Conservation (phyloP, 2,797 vertebrate genomes). For the Selene dorsalis region DNA sequence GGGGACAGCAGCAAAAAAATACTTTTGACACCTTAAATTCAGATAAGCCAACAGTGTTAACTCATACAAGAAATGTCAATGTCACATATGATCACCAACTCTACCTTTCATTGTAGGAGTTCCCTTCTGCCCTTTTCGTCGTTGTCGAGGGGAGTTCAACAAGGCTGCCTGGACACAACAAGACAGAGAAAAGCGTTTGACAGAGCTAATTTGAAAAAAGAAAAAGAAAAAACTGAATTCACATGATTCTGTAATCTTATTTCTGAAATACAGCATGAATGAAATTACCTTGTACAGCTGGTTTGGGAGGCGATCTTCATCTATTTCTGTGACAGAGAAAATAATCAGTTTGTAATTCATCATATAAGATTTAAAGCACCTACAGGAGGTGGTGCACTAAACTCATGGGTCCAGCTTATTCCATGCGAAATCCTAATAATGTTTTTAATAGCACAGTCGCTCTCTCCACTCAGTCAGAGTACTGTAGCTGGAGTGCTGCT, state of each 20-base stretch:
- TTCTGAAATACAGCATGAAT: conserved; percentile 11
- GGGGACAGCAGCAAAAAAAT: neutral
- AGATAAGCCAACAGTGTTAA: neutral
- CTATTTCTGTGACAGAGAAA: conserved; percentile 85
- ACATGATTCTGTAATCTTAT: conserved; percentile 14
- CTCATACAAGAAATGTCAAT: neutral
- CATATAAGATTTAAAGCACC: neutral
- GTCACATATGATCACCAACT: neutral
- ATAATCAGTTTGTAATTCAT: conserved; percentile 2
- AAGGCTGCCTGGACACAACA: conserved; percentile 84
- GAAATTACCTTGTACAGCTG: conserved; percentile 90
- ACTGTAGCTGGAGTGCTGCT: conserved; percentile 16
- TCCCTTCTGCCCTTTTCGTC: conserved; percentile 90
- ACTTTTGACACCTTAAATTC: neutral
- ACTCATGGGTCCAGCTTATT: neutral
- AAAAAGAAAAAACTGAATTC: neutral
- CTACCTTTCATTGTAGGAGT: conserved; percentile 96
- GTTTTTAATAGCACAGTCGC: conserved; percentile 2
- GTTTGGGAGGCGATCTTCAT: conserved; percentile 93
- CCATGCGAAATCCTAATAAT: neutral
- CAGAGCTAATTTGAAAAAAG: neutral
- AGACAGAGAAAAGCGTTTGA: conserved; percentile 16
- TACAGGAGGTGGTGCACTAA: neutral
- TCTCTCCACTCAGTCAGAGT: conserved; percentile 16
- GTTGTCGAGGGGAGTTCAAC: conserved; percentile 91